Percentiles rank a stretch among this genome's conserved stretches.
Conservation (phyloP, 2,797 vertebrate genomes). For the Crocodylus rhombifer region DNA sequence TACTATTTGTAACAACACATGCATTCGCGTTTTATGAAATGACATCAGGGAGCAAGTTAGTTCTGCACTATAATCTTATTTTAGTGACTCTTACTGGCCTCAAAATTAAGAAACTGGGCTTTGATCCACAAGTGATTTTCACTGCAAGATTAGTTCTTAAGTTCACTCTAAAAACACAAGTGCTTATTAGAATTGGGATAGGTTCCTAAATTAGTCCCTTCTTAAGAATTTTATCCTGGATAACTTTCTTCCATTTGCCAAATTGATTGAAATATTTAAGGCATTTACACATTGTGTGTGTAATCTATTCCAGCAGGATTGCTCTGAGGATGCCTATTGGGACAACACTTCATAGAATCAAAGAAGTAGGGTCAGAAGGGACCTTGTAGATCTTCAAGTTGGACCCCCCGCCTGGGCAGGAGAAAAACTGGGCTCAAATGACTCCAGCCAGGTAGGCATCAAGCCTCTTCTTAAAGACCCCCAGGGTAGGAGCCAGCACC, state of each 20-base stretch:
- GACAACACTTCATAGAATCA: too few relatives aligned
- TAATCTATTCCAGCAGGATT: too few relatives aligned
- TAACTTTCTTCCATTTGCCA: rapidly evolving
- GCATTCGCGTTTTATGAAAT: slow-evolving; percentile 32
- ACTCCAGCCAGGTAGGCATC: too few relatives aligned
- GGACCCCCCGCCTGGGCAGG: too few relatives aligned
- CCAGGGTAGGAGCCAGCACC: too few relatives aligned
- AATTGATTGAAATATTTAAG: neutral
- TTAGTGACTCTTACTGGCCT: neutral
- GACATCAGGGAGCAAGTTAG: slow-evolving; percentile 29
- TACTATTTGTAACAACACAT: neutral
- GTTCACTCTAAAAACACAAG: slow-evolving; percentile 11
- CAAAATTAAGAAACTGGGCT: slow-evolving; percentile 33
- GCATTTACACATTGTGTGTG: too few relatives aligned
- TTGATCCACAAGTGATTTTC: slow-evolving; percentile 14
- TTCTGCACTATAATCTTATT: slow-evolving; percentile 38
- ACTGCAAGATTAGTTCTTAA: slow-evolving; percentile 26
- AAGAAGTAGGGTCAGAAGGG: too few relatives aligned
- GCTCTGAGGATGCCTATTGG: too few relatives aligned
- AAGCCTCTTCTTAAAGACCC: too few relatives aligned
- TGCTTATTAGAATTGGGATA: neutral
- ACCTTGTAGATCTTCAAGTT: too few relatives aligned
- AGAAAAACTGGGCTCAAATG: too few relatives aligned
- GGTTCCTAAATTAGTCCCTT: neutral
- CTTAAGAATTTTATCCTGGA: too few relatives aligned